Conservation (phyloP, 2,888 invertebrate genomes). For the Acanthococcus lagerstroemiae region DNA sequence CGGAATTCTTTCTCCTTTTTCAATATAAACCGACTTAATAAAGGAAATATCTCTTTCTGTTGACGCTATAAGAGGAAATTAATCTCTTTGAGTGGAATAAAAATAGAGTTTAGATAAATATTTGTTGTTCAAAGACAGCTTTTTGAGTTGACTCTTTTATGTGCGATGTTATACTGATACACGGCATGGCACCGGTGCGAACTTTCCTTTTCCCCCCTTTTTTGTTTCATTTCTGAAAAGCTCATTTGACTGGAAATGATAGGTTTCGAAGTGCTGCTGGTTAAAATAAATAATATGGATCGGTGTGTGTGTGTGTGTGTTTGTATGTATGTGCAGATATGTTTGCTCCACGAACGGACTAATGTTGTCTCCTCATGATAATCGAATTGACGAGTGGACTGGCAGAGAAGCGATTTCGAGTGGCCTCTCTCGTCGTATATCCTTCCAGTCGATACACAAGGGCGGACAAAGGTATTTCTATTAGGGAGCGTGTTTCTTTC, state of each 20-base stretch:
- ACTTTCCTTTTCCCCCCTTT: background rate
- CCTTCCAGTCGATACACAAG: too few relatives aligned
- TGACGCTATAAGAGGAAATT: constrained; percentile 25
- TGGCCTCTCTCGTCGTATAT: too few relatives aligned
- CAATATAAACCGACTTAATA: constrained; percentile 8
- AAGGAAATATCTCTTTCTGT: constrained; percentile 21
- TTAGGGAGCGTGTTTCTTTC: too few relatives aligned
- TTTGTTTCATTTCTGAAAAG: constrained; percentile 15
- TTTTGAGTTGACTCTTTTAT: background rate
- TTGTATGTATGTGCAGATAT: too few relatives aligned
- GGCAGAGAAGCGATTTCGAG: too few relatives aligned
- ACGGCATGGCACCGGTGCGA: background rate
- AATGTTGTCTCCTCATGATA: background rate
- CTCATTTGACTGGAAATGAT: constrained; percentile 24
- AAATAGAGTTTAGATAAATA: constrained; percentile 20
- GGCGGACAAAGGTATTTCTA: too few relatives aligned
- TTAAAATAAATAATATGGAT: constrained; percentile 14
- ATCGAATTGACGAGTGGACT: too few relatives aligned
- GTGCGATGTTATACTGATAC: background rate
- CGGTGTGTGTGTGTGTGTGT: too few relatives aligned
- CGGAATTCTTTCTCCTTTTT: background rate
- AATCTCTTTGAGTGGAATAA: constrained; percentile 26
- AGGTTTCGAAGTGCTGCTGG: constrained; percentile 13
- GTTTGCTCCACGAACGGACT: background rate
- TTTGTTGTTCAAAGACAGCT: constrained; percentile 19